Evolutionary conservation across 1,140 invertebrate species (phyloP).

Genomic region (Brachionus asplanchnoidis): DNA sequence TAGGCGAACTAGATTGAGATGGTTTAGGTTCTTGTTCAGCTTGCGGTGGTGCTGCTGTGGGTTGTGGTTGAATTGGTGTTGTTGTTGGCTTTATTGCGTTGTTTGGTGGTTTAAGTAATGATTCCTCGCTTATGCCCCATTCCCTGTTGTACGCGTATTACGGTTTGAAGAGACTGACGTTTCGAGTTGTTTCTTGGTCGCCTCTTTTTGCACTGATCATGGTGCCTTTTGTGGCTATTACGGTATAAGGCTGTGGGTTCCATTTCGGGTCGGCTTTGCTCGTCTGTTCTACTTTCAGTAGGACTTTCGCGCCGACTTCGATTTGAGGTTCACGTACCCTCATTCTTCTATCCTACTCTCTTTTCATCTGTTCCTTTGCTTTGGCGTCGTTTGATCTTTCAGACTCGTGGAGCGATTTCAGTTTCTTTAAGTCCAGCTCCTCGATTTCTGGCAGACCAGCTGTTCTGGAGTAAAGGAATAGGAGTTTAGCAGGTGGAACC

Average conservation of each 20-base stretch:
- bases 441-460: neutral
- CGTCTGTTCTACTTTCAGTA: neutral
- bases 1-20: too few species aligned
- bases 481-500: neutral
- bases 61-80: neutral
- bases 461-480: neutral
- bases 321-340: neutral
- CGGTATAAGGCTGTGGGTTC: neutral
- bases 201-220: neutral
- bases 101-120: neutral
- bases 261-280: neutral
- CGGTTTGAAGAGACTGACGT: neutral
- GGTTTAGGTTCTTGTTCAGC: too few species aligned
- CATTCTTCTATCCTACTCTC: neutral
- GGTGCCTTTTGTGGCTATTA: neutral
- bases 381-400: neutral
- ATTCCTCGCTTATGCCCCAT: too few species aligned
- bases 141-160: neutral
- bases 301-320: neutral
- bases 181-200: neutral
- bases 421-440: neutral
- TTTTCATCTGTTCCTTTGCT: neutral
- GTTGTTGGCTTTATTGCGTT: neutral
- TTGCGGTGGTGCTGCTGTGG: neutral
- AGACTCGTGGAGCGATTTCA: neutral